These are phyloP conservation scores for Asteroscopus sphinx DNA, from an alignment of 2,888 invertebrate genomes.

Conservation along the genomic window DNA sequence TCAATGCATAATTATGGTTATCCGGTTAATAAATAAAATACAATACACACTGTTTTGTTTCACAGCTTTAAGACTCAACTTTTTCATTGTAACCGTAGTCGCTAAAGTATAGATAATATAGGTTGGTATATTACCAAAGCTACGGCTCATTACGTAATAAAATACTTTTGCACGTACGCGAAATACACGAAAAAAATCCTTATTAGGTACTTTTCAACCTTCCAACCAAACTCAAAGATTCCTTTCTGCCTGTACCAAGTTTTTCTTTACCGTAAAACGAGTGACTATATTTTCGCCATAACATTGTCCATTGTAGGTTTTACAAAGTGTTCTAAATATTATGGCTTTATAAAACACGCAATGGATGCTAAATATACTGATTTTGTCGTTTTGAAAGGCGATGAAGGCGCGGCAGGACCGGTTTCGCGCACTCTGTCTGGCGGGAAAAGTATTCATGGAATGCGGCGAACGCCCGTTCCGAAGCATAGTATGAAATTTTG, in stretches of 20 bases:
- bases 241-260: slow-evolving; percentile 13
- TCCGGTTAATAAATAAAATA: no score
- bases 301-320: slow-evolving; percentile 14
- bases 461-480: slow-evolving; percentile 61
- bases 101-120: not conserved
- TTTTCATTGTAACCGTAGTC: not conserved
- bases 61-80: not conserved
- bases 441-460: slow-evolving; percentile 69
- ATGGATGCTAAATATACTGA: not conserved
- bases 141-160: slow-evolving; percentile 32
- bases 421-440: slow-evolving; percentile 64
- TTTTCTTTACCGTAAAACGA: slow-evolving; percentile 2
- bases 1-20: no score
- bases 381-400: slow-evolving; percentile 6
- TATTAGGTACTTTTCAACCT: slow-evolving; percentile 26
- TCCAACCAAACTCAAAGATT: slow-evolving; percentile 36
- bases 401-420: slow-evolving; percentile 61
- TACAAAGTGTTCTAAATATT: rapidly evolving
- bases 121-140: slow-evolving; percentile 8
- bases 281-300: not conserved
- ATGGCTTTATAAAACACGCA: slow-evolving; percentile 6
- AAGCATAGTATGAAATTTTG: slow-evolving; percentile 15
- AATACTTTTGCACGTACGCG: slow-evolving; percentile 15
- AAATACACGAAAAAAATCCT: slow-evolving; percentile 26
- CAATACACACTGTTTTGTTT: no score